phyloP scores from a whole-genome alignment of 2,113 vertebrate species.

The Pycnonotus jocosus region DNA sequence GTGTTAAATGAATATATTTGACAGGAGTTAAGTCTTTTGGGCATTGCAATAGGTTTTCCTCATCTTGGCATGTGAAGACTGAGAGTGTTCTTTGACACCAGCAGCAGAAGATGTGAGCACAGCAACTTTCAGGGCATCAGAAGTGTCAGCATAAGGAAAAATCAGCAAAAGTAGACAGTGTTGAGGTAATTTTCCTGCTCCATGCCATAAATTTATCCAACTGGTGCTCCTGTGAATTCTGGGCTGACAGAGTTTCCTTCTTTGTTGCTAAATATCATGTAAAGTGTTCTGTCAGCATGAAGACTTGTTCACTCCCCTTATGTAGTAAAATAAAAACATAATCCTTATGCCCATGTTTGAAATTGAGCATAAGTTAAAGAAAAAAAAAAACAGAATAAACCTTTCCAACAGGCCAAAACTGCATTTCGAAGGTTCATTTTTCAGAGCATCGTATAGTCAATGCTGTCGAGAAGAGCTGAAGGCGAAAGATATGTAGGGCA shows the following conservation, averaged over 20 bases:
- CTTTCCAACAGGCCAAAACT: slow-evolving; percentile 39
- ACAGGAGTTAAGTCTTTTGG: slow-evolving; percentile 77
- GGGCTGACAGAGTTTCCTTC: slow-evolving; percentile 44
- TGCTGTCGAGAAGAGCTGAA: slow-evolving; percentile 23
- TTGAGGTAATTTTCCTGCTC: slow-evolving; percentile 69
- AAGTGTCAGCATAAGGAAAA: slow-evolving; percentile 71
- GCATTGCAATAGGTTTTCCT: slow-evolving; percentile 77
- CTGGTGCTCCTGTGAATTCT: slow-evolving; percentile 53
- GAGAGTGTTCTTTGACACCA: slow-evolving; percentile 74
- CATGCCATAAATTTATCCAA: slow-evolving; percentile 51
- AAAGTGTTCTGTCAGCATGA: slow-evolving; percentile 67
- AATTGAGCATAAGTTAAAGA: slow-evolving; percentile 27
- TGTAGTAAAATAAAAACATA: slow-evolving; percentile 63
- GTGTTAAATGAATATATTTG: slow-evolving; percentile 75
- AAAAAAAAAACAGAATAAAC: background rate
- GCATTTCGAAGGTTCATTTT: slow-evolving; percentile 30
- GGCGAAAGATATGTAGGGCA: slow-evolving; percentile 49
- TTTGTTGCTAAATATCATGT: slow-evolving; percentile 67
- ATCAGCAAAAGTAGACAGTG: slow-evolving; percentile 65
- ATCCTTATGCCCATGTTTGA: slow-evolving; percentile 51
- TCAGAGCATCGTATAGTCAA: slow-evolving; percentile 33
- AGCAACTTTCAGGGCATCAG: slow-evolving; percentile 70
- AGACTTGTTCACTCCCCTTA: slow-evolving; percentile 33
- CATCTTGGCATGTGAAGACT: slow-evolving; percentile 73
- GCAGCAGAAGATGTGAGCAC: slow-evolving; percentile 71